Percentiles rank a stretch among this genome's conserved stretches.
Evolutionary conservation across 2,113 vertebrate genomes (phyloP).

Genomic region (Laticauda colubrina): DNA sequence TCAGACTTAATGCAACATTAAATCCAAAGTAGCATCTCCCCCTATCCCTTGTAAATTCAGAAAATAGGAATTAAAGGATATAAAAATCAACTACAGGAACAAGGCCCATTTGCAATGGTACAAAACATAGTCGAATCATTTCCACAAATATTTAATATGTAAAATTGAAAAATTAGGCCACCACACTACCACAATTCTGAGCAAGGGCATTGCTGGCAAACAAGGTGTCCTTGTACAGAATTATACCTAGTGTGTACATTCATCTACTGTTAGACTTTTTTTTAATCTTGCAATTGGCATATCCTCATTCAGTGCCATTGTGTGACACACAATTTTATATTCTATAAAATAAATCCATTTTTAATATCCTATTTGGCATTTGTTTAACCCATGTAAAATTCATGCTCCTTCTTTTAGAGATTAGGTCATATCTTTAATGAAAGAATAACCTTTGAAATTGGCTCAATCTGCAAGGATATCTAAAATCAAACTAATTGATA

Average conservation of each 20-base stretch:
- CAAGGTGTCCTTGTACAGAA: background rate
- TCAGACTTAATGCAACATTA: background rate
- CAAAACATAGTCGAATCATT: background rate
- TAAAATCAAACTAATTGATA: background rate
- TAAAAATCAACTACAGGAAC: background rate
- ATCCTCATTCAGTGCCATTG: background rate
- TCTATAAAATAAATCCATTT: background rate
- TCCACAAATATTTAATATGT: background rate
- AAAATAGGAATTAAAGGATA: background rate
- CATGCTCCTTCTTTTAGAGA: background rate
- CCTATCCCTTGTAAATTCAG: background rate
- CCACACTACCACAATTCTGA: background rate
- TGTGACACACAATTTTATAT: too few relatives aligned
- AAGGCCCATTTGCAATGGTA: background rate
- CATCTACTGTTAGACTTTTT: background rate
- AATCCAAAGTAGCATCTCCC: background rate
- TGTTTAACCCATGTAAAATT: background rate
- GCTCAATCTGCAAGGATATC: background rate
- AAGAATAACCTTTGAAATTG: background rate
- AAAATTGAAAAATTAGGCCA: background rate
- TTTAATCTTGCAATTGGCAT: background rate
- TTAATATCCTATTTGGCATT: background rate
- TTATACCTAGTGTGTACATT: background rate
- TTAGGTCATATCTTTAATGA: background rate
- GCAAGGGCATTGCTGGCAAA: background rate